Percentiles rank a stretch among this genome's conserved stretches.
phyloP scores from a whole-genome alignment of 2,797 vertebrate genomes.

The Eulemur albifrons region DNA sequence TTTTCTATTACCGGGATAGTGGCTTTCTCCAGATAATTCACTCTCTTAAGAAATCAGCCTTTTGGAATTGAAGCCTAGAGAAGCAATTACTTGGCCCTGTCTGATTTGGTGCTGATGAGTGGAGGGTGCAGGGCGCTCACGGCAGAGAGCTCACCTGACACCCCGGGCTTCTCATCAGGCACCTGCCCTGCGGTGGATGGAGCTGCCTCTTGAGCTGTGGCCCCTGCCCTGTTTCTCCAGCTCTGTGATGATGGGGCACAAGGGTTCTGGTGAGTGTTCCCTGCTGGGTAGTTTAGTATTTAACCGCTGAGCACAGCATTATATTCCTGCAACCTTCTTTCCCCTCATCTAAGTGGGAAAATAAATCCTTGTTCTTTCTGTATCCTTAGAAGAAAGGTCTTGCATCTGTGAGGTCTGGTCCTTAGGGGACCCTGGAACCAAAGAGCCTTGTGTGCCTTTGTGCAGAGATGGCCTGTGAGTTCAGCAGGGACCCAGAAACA shows the following conservation, averaged over 20 bases:
- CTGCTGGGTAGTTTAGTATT: background rate
- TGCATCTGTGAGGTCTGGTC: background rate
- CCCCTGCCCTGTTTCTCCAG: background rate
- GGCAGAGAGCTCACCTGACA: background rate
- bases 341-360: background rate
- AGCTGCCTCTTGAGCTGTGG: background rate
- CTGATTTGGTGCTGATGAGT: background rate
- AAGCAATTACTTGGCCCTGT: slow-evolving; percentile 15
- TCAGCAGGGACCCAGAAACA: background rate
- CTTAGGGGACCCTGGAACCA: background rate
- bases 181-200: background rate
- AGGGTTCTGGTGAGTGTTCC: background rate
- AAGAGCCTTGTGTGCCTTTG: background rate
- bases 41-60: background rate
- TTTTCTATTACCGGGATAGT: background rate
- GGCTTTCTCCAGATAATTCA: slow-evolving; percentile 29
- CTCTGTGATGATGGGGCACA: background rate
- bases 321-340: background rate
- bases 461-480: background rate
- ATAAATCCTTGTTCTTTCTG: background rate
- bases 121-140: background rate
- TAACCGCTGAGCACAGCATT: background rate
- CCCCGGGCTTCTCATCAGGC: background rate
- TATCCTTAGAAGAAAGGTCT: background rate
- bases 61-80: slow-evolving; percentile 44